These are phyloP conservation scores for Cavia porcellus DNA, from an alignment of 2,113 vertebrate species.

Conservation along the genomic window DNA sequence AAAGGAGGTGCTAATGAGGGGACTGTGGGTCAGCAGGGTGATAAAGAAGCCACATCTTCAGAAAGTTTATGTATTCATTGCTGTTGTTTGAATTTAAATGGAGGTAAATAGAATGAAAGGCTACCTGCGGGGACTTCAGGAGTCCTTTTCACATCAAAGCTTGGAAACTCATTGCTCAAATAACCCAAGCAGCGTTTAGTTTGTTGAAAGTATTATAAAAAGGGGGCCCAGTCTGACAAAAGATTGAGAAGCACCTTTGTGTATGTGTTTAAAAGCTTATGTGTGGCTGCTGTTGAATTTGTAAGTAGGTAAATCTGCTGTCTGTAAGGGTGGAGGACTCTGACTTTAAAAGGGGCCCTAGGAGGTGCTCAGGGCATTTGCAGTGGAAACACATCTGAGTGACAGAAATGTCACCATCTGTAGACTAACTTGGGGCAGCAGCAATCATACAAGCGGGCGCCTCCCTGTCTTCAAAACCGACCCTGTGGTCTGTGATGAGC, in stretches of 20 bases:
- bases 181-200: conserved; percentile 20
- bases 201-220: conserved; percentile 45
- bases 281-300: conserved; percentile 23
- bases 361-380: too few species aligned
- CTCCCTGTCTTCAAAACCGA: neutral
- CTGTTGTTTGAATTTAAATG: conserved; percentile 69
- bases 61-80: conserved; percentile 82
- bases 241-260: conserved; percentile 56
- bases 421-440: too few species aligned
- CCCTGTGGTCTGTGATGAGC: conserved; percentile 6
- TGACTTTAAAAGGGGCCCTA: conserved; percentile 43
- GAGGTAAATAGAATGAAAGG: conserved; percentile 29
- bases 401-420: neutral
- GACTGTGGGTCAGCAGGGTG: conserved; percentile 38
- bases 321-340: conserved; percentile 7
- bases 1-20: conserved; percentile 60
- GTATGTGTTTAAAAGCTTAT: neutral
- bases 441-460: neutral
- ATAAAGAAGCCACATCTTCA: conserved; percentile 84
- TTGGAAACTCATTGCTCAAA: conserved; percentile 36
- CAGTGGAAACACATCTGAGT: neutral
- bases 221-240: conserved; percentile 65
- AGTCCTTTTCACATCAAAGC: conserved; percentile 55
- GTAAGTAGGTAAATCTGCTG: conserved; percentile 68
- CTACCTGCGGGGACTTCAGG: neutral